Conservation (phyloP, 2,797 vertebrate species). For the Nyctalus aviator region DNA sequence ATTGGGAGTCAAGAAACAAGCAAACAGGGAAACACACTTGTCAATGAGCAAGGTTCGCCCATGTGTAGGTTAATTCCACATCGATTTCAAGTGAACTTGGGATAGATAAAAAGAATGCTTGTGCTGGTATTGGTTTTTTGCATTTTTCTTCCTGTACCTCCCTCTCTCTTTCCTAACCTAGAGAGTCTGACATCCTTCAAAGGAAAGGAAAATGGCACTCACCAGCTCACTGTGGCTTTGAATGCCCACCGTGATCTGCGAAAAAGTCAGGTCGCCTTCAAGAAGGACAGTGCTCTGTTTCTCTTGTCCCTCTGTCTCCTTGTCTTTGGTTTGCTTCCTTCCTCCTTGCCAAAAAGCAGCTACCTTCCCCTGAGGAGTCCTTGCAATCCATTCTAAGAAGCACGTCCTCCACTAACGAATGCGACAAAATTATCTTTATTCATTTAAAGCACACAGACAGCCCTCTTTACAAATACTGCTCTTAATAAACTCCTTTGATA, state of each 20-base stretch:
- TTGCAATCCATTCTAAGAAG: slow-evolving; percentile 36
- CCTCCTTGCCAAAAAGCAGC: background rate
- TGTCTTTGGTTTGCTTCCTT: background rate
- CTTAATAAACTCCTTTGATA: slow-evolving; percentile 52
- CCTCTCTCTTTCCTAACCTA: background rate
- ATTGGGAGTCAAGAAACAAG: slow-evolving; percentile 59
- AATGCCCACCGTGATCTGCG: background rate
- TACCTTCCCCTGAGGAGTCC: slow-evolving; percentile 52
- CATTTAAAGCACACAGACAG: background rate
- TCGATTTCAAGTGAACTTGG: background rate
- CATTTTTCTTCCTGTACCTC: background rate
- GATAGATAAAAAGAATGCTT: background rate
- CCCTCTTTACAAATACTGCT: slow-evolving; percentile 47
- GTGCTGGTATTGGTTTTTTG: background rate
- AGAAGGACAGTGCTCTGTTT: background rate
- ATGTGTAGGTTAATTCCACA: background rate
- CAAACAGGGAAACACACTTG: background rate
- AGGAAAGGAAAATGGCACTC: background rate
- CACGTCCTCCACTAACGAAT: slow-evolving; percentile 2
- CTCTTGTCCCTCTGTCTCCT: background rate
- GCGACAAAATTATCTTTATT: slow-evolving; percentile 39
- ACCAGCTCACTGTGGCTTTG: background rate
- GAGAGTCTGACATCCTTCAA: background rate
- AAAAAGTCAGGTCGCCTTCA: background rate
- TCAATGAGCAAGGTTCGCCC: background rate